Conservation (phyloP, 2,888 invertebrate genomes). For the Mactromeris polynyma region DNA sequence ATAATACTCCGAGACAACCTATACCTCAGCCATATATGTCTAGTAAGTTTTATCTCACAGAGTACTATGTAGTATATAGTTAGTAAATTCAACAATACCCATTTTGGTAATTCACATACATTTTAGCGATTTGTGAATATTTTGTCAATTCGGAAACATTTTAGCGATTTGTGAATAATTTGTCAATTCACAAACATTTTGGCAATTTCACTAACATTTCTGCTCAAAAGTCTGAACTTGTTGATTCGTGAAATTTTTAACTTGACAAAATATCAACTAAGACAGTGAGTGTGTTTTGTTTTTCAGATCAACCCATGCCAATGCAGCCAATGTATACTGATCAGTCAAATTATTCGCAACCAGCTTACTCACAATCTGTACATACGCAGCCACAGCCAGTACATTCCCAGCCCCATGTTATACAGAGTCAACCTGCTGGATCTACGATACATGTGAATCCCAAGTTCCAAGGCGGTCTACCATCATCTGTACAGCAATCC, state of each 20-base stretch:
- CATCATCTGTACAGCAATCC: not conserved
- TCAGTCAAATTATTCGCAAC: not conserved
- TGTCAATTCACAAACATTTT: no score
- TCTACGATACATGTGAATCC: conserved; percentile 59
- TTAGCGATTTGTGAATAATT: no score
- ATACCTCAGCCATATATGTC: conserved; percentile 23
- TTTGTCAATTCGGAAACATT: no score
- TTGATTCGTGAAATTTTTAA: no score
- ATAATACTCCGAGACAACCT: not conserved
- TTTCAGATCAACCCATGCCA: not conserved
- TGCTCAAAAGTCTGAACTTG: no score
- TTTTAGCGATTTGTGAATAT: no score
- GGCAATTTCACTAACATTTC: no score
- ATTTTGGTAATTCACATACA: not conserved
- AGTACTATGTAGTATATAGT: no score
- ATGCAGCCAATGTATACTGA: not conserved
- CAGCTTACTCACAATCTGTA: not conserved
- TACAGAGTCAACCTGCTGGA: conserved; percentile 21
- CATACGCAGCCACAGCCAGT: conserved; percentile 23
- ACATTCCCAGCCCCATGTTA: conserved; percentile 35
- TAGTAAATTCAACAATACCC: not conserved
- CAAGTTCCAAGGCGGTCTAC: conserved; percentile 51
- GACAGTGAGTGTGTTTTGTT: no score
- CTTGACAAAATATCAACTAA: no score
- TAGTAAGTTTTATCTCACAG: not conserved